Evolutionary conservation across 2,888 invertebrate species (phyloP), one percentile per base, ranked within the genome.

Genomic region (Athrips mouffetella): DNA sequence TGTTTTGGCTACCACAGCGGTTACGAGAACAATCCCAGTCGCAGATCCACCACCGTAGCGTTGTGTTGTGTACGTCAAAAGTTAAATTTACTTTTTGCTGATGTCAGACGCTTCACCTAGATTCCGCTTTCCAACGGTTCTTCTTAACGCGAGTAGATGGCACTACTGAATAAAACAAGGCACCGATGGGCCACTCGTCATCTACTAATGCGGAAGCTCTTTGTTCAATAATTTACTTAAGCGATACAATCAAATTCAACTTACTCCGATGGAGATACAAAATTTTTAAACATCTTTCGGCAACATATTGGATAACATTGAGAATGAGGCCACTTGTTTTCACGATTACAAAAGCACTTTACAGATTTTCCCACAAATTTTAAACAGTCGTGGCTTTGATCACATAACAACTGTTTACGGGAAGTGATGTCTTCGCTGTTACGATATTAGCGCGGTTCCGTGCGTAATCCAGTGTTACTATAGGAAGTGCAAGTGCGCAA

Each of bases 91-190:
- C 82, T 79, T 67, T 67, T 73, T 73, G 86, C 73, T 87, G 87
- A 87, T 86, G 86, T 87, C 83, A 86, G 85, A 84, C 71, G 79
- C 75, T 81, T 84, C 84, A 86, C 83, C 87, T 85, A 87, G 79
- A 82, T 85, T 81, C 76, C 74, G 67, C 72, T 62, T 76, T 80
- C 71, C 68, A 71, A 61, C 64, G 71, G 71, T 80, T 78, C 72
- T 69, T 73, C 73, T 65, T 48, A 65, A 59, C 68, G 65, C 71
- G 70, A 74, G 78, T 74, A 84, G 83, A 82, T 83, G 85, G 84
- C 82, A 70, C 74, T 63, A 74, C 69, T 62, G 66, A 58, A 63
- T 64, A 67, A 66, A 67, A 73, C 67, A 68, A 73, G 66, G 63
- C 58, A 62, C 60, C 54, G 59, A 62, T 55, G 54, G 58, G 51